Evolutionary conservation across 2,888 invertebrate species (phyloP), one percentile per base, ranked within the genome.

Genomic region (Cephalotes varians): DNA sequence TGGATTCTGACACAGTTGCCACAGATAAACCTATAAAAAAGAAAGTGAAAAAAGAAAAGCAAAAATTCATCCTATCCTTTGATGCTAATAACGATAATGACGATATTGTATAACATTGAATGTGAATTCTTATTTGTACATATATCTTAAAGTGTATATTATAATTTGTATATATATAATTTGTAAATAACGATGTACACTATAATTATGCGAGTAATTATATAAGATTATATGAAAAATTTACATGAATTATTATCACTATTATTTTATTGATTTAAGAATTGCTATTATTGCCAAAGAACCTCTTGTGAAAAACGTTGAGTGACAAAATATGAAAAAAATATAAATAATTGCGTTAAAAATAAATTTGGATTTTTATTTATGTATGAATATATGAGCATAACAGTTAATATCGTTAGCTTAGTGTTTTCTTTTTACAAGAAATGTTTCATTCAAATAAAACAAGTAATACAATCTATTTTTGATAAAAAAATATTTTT

Each of bases 11-110:
- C 7, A 64, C 84, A 47, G 83, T 83, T 37, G 51, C 60, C 4
- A 71, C 85, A 49, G 84, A 86, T 44, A 85, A 87, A 62, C 86
- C 87, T 84, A 84, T 83, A 6, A 90, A 82, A 34, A 93, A 93
- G 65, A 93, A 91, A 71, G 82, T 37, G 1, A 93, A 91, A 69
- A 93, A 85, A 60, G 62, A 82, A 6, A 92, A 91, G 79, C 88
- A 79, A n/a, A 94, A 93, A 79, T 79, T 82, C 37, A 65, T 93
- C 2, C 79, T 94, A 65, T 94, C 94, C 9, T 94, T 94, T 72
- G 85, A 92, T 31, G 40, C 6, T 64, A 28, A 31, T 34, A 37
- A 40, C 80, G 91, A 93, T 5, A 91, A 94, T 12, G 93, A 93
- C 25, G 92, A 94, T 67, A 85, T 86, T 31, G 54, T 62, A 51